These are phyloP conservation scores for Poecilus cupreus DNA, from an alignment of 2,888 invertebrate genomes.

Conservation along the genomic window DNA sequence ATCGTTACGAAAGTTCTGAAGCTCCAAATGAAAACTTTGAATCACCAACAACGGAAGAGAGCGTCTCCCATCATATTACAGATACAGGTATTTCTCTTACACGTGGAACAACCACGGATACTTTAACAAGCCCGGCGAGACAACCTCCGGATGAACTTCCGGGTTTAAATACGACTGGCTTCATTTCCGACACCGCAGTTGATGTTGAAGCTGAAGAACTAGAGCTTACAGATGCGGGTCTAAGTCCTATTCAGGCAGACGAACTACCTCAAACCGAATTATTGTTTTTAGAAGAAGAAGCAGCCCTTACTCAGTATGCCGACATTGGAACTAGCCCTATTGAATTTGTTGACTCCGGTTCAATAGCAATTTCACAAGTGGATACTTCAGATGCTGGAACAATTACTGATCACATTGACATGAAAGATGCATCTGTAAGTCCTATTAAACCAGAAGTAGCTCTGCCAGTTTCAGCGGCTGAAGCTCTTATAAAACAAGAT, in stretches of 20 bases:
- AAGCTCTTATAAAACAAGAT: slow-evolving; percentile 65
- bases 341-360: slow-evolving; percentile 72
- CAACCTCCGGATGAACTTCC: slow-evolving; percentile 69
- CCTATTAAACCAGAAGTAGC: slow-evolving; percentile 72
- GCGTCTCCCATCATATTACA: slow-evolving; percentile 74
- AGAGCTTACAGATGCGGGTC: slow-evolving; percentile 75
- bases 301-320: slow-evolving; percentile 69
- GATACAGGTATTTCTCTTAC: slow-evolving; percentile 76
- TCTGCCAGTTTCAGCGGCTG: slow-evolving; percentile 64
- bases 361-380: slow-evolving; percentile 71
- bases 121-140: slow-evolving; percentile 71
- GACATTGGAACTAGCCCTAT: slow-evolving; percentile 75
- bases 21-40: slow-evolving; percentile 67
- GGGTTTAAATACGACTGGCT: slow-evolving; percentile 71
- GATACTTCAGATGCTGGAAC: slow-evolving; percentile 75
- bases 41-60: slow-evolving; percentile 73
- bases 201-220: slow-evolving; percentile 73
- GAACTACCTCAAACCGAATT: slow-evolving; percentile 70
- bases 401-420: slow-evolving; percentile 74
- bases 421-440: slow-evolving; percentile 75
- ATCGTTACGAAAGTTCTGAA: slow-evolving; percentile 72
- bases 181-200: slow-evolving; percentile 72
- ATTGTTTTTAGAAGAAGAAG: slow-evolving; percentile 70
- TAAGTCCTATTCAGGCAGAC: slow-evolving; percentile 76
- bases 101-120: slow-evolving; percentile 73